These are phyloP conservation scores for Piscicola geometra DNA, from an alignment of 2,888 invertebrate species.

Conservation along the genomic window DNA sequence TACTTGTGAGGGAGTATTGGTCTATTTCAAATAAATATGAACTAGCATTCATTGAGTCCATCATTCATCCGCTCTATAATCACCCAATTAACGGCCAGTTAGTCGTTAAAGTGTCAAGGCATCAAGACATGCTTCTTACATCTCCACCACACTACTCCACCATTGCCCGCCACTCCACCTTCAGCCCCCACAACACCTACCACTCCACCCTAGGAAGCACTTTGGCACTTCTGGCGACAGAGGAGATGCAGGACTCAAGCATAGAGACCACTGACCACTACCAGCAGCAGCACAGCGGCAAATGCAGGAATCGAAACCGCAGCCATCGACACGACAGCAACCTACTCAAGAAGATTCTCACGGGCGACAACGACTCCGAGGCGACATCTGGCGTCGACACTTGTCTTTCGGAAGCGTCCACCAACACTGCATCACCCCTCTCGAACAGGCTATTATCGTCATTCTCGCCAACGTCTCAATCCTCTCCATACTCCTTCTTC, in stretches of 20 bases:
- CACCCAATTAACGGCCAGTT: no score
- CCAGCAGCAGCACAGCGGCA: not conserved
- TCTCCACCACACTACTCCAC: no score
- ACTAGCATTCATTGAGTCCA: no score
- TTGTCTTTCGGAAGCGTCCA: constrained; percentile 34
- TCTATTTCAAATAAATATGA: no score
- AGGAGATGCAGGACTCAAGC: constrained; percentile 20
- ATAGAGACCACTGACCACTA: not conserved
- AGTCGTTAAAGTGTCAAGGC: no score
- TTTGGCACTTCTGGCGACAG: constrained; percentile 11
- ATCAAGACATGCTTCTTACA: no score
- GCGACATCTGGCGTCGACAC: constrained; percentile 36
- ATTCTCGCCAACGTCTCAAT: not conserved
- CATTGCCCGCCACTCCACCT: no score
- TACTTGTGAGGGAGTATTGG: no score
- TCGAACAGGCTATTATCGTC: not conserved
- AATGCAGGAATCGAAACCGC: not conserved
- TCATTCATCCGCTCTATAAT: no score
- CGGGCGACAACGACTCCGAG: constrained; percentile 41
- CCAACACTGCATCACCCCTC: not conserved
- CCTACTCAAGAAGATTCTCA: constrained; percentile 42
- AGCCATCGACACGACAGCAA: not conserved
- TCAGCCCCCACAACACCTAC: not conserved
- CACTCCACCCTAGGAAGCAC: not conserved
- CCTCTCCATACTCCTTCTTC: not conserved